These are phyloP conservation scores for Phallusia fumigata DNA, from an alignment of 23 tunicate genomes.

Conservation along the genomic window DNA sequence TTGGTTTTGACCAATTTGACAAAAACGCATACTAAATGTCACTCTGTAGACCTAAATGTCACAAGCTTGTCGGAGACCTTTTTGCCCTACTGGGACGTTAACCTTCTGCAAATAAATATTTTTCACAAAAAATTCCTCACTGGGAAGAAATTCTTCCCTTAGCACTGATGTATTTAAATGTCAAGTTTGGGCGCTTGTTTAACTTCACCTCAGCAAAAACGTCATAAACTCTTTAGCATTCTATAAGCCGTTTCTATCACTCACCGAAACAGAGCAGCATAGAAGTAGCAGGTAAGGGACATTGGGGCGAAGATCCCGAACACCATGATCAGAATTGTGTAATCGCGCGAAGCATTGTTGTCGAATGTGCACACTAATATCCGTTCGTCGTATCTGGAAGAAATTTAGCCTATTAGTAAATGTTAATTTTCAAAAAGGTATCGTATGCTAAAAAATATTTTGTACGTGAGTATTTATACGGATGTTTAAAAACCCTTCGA, in stretches of 20 bases:
- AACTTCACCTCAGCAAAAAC: too few species aligned
- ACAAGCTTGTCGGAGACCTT: neutral
- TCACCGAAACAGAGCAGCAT: slow-evolving; percentile 20
- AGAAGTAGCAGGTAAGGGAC: neutral
- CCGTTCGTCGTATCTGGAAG: neutral
- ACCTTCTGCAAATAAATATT: neutral
- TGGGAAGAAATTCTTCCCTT: too few species aligned
- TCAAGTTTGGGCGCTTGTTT: too few species aligned
- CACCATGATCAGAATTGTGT: neutral
- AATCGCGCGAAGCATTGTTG: neutral
- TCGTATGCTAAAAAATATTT: too few species aligned
- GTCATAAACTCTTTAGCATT: too few species aligned
- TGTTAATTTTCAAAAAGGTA: too few species aligned
- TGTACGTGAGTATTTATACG: too few species aligned
- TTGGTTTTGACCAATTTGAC: too few species aligned
- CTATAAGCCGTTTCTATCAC: slow-evolving; percentile 2
- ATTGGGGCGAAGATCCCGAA: neutral
- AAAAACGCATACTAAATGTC: neutral
- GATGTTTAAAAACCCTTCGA: too few species aligned
- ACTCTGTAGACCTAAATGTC: neutral
- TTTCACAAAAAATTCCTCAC: too few species aligned
- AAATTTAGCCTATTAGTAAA: too few species aligned
- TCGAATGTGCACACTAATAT: slow-evolving; percentile 2
- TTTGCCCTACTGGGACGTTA: neutral
- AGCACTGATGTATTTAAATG: too few species aligned